phyloP scores from a whole-genome alignment of 2,888 invertebrate genomes.

The Drosophila stalkeri region DNA sequence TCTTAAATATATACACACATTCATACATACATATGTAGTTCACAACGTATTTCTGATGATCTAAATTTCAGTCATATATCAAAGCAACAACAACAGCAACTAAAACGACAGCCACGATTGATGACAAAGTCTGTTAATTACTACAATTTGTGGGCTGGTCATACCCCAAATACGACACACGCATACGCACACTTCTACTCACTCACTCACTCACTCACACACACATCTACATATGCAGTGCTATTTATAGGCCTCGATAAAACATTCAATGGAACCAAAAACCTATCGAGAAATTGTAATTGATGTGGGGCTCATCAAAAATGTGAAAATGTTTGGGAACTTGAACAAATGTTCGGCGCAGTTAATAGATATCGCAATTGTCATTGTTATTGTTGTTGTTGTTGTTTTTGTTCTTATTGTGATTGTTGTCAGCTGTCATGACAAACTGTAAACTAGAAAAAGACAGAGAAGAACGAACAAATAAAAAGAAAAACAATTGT shows the following conservation, averaged over 20 bases:
- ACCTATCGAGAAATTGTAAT: conserved; percentile 52
- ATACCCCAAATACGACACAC: conserved; percentile 19
- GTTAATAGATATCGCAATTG: conserved; percentile 41
- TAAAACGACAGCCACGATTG: conserved; percentile 27
- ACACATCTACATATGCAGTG: neutral
- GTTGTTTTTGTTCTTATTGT: conserved; percentile 1
- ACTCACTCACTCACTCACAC: too few species aligned
- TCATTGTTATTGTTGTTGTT: neutral
- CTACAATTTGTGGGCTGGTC: conserved; percentile 53
- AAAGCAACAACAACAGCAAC: conserved; percentile 10
- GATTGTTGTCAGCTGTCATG: conserved; percentile 15
- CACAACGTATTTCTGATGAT: neutral
- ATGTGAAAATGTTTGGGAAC: conserved; percentile 52
- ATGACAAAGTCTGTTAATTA: conserved; percentile 53
- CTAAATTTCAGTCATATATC: conserved; percentile 43
- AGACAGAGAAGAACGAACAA: neutral
- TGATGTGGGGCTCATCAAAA: conserved; percentile 56
- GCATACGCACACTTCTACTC: conserved; percentile 1
- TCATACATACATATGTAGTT: neutral
- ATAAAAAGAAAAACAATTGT: neutral
- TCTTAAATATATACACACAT: neutral
- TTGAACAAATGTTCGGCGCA: conserved; percentile 44
- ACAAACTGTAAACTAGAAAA: conserved; percentile 33
- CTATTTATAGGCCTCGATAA: conserved; percentile 52
- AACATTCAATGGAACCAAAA: conserved; percentile 36